phyloP scores from a whole-genome alignment of 2,888 invertebrate genomes.

The Dicyrtoma fusca region DNA sequence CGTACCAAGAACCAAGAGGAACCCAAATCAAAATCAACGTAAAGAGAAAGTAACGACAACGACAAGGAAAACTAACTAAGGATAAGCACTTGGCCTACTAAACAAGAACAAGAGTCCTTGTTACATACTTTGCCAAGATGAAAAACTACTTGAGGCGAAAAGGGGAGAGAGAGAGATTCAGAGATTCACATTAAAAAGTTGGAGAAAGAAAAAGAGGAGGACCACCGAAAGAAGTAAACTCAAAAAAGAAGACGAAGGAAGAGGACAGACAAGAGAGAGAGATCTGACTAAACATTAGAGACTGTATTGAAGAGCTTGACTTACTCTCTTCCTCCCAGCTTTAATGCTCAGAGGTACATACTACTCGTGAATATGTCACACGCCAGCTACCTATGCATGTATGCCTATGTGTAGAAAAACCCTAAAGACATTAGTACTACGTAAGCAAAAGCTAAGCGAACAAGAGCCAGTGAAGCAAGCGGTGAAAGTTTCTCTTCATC shows the following conservation, averaged over 20 bases:
- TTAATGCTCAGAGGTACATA: too few relatives aligned
- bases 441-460: neutral
- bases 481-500: slow-evolving; percentile 5
- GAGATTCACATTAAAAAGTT: neutral
- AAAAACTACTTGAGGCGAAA: neutral
- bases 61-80: neutral
- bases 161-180: neutral
- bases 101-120: slow-evolving; percentile 7
- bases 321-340: neutral
- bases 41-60: neutral
- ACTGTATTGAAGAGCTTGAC: neutral
- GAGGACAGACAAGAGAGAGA: neutral
- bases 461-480: neutral
- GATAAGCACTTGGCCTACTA: slow-evolving; percentile 11
- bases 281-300: neutral
- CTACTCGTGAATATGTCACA: too few relatives aligned
- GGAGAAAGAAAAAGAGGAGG: neutral
- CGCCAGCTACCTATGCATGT: too few relatives aligned
- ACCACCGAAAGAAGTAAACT: neutral
- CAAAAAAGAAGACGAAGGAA: neutral
- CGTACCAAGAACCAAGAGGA: too few relatives aligned
- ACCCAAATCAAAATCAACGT: too few relatives aligned
- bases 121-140: slow-evolving; percentile 5
- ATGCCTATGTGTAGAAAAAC: neutral
- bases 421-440: neutral